Base-by-base conservation (phyloP, 2,888 invertebrate species). In the Myathropa florea region DNA sequence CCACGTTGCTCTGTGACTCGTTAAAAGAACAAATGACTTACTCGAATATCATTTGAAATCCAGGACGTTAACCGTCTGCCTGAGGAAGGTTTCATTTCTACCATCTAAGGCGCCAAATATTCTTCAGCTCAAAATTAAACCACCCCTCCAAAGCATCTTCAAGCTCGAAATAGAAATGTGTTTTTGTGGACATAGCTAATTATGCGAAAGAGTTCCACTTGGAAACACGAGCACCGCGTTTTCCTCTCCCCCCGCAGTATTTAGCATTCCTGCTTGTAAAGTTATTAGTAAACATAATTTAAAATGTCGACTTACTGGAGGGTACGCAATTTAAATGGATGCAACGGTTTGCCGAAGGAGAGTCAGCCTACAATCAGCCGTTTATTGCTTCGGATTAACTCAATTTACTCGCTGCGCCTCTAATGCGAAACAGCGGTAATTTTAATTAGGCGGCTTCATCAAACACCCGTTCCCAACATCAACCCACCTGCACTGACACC, bases 211-310 rank as follows among this genome's bases (percentile, higher is more conserved):
- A 64, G 33, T 70, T 73, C 73, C 68, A 23, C 39, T 53, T 12
- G 24, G 12, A 33, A 63, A 18, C 46, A 46, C 60, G 26, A 24
- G 46, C 30, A 28, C 26, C 26, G 33, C 26, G 30, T 61, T 4
- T n/a, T n/a, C n/a, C n/a, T n/a, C n/a, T n/a, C n/a, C n/a, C n/a
- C n/a, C 57, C 55, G 28, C 61, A 24, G 70, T 78, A 64, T 71
- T 53, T 36, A 55, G 61, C 67, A 68, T 73, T 79, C 61, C 59
- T 83, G 83, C 28, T 70, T 59, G 79, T 64, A 70, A 83, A 80
- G 80, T 75, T 80, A 70, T 84, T 63, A 65, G 80, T 68, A 85
- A 85, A 85, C 84, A 85, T 72, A 67, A 85, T 85, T 85, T 77
- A 76, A 81, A 81, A 76, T 81, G 81, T 67, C 26, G 61, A 67